phyloP scores from a whole-genome alignment of 2,113 vertebrate genomes.

The Rhineura floridana region DNA sequence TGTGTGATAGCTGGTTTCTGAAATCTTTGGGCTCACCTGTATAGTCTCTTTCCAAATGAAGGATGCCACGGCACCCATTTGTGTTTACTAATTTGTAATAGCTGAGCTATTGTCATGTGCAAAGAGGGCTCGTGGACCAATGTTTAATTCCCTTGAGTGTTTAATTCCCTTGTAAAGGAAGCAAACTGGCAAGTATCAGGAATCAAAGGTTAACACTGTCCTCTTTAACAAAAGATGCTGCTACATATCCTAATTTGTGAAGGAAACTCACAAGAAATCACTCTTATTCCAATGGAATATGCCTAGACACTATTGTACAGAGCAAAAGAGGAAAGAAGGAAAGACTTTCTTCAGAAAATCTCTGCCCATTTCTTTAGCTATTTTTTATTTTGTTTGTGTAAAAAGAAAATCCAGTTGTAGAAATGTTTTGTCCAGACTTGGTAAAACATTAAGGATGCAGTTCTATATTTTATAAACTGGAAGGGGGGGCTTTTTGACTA shows the following conservation, averaged over 20 bases:
- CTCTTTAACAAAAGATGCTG: not conserved
- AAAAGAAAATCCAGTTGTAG: not conserved
- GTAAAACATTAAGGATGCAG: not conserved
- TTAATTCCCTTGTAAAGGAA: not conserved
- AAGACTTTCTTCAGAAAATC: not conserved
- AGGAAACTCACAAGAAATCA: not conserved
- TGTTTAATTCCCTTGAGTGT: not conserved
- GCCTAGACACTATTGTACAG: not conserved
- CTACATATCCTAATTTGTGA: not conserved
- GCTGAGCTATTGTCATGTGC: not conserved
- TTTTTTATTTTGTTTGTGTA: too few relatives aligned
- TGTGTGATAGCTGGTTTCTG: not conserved
- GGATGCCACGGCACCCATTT: not conserved
- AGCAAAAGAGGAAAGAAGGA: not conserved
- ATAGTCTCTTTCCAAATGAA: not conserved
- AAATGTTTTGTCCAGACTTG: not conserved
- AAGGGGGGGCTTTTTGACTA: too few relatives aligned
- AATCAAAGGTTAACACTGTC: not conserved
- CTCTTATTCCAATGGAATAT: not conserved
- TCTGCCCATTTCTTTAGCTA: too few relatives aligned
- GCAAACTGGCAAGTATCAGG: not conserved
- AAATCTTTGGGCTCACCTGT: not conserved
- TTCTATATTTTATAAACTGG: too few relatives aligned
- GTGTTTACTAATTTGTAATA: not conserved
- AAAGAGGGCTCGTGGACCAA: not conserved